Conservation (phyloP, 1,140 invertebrate genomes). For the Bombus huntii region DNA sequence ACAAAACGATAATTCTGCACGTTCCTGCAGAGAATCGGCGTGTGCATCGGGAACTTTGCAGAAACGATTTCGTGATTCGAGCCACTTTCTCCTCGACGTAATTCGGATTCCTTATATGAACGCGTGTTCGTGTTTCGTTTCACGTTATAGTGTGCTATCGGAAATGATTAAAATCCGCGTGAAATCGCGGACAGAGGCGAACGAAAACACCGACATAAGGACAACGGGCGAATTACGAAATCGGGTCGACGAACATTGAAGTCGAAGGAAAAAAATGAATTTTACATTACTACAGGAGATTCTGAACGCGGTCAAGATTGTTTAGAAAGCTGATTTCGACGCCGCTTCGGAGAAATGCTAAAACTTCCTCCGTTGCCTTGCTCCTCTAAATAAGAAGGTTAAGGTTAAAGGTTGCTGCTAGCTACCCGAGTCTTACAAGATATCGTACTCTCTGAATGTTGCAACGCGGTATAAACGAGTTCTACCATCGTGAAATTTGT, state of each 20-base stretch:
- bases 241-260: slow-evolving; percentile 6
- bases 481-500: background rate
- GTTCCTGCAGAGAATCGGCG: too few relatives aligned
- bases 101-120: slow-evolving; percentile 39
- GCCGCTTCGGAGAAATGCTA: slow-evolving; percentile 26
- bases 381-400: slow-evolving; percentile 16
- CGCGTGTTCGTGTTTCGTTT: background rate
- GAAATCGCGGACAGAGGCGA: slow-evolving; percentile 25
- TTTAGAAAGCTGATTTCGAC: slow-evolving; percentile 36
- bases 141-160: background rate
- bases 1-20: background rate
- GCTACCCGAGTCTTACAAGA: background rate
- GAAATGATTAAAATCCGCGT: slow-evolving; percentile 23
- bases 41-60: background rate
- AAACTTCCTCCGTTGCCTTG: background rate
- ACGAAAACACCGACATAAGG: background rate
- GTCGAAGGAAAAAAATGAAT: slow-evolving; percentile 27
- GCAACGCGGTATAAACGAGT: background rate
- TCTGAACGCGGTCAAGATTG: slow-evolving; percentile 44
- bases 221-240: background rate
- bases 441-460: slow-evolving; percentile 3
- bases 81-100: slow-evolving; percentile 36
- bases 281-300: slow-evolving; percentile 31
- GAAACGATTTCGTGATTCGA: slow-evolving; percentile 14
- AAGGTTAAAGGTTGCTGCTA: slow-evolving; percentile 17